phyloP scores from a whole-genome alignment of 2,113 vertebrate species.

The Elephantulus edwardii region DNA sequence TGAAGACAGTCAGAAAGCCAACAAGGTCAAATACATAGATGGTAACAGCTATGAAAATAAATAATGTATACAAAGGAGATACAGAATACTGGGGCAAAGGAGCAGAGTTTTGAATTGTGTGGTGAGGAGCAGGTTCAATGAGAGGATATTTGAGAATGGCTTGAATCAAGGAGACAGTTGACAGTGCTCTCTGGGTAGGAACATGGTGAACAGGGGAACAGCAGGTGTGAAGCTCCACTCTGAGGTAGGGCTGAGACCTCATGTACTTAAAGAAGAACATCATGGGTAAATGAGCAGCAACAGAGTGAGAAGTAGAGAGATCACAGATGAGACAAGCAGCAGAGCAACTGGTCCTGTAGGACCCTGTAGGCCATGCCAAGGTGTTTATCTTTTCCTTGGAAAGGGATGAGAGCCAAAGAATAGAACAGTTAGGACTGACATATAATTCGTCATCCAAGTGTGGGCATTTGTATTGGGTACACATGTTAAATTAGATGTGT shows the following conservation, averaged over 20 bases:
- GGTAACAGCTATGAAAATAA: not conserved
- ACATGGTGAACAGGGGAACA: not conserved
- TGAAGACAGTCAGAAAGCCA: not conserved
- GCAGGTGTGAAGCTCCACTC: not conserved
- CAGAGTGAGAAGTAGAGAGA: not conserved
- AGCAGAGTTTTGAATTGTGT: not conserved
- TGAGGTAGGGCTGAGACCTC: not conserved
- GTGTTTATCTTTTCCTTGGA: not conserved
- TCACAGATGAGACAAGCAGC: constrained; percentile 9
- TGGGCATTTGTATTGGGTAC: not conserved
- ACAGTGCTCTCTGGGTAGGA: not conserved
- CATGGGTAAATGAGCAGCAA: not conserved
- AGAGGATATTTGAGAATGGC: not conserved
- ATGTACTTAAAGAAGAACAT: not conserved
- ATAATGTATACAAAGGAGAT: not conserved
- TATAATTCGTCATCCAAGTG: not conserved
- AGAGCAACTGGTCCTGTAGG: not conserved
- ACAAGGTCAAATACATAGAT: not conserved
- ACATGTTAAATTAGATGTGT: not conserved
- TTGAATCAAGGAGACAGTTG: not conserved
- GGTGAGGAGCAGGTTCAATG: not conserved
- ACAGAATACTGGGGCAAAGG: no score
- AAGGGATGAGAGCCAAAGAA: not conserved
- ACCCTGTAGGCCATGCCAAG: not conserved
- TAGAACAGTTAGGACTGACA: not conserved